phyloP scores from a whole-genome alignment of 2,797 vertebrate genomes.

The Taeniopygia guttata region DNA sequence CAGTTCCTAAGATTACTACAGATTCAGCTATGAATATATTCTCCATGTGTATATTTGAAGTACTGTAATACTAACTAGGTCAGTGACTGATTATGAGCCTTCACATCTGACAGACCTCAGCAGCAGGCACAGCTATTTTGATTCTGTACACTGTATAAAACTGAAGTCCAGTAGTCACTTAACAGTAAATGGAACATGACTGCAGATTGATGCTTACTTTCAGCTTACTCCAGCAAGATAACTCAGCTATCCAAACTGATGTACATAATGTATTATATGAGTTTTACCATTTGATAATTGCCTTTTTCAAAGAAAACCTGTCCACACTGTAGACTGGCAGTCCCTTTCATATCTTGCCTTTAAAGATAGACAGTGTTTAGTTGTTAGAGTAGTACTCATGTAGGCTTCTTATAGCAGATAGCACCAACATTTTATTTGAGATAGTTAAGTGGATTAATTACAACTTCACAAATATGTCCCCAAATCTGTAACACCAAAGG shows the following conservation, averaged over 20 bases:
- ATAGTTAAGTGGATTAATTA: constrained; percentile 52
- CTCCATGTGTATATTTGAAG: constrained; percentile 42
- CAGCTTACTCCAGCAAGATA: constrained; percentile 59
- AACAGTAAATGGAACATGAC: constrained; percentile 37
- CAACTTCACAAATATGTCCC: constrained; percentile 46
- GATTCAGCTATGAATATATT: constrained; percentile 18
- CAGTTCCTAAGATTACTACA: neutral
- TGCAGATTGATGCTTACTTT: constrained; percentile 48
- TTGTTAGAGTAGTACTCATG: constrained; percentile 48
- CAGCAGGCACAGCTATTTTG: constrained; percentile 48
- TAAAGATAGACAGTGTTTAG: constrained; percentile 47
- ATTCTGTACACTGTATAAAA: constrained; percentile 22
- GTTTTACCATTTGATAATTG: constrained; percentile 74
- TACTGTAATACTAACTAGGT: constrained; percentile 50
- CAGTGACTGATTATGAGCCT: constrained; percentile 28
- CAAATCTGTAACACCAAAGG: constrained; percentile 60
- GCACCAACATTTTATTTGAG: constrained; percentile 35
- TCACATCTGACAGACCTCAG: constrained; percentile 54
- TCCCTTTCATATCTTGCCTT: constrained; percentile 60
- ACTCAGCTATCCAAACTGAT: constrained; percentile 66
- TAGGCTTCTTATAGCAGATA: constrained; percentile 57
- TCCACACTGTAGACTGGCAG: constrained; percentile 54
- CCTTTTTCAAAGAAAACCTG: constrained; percentile 71
- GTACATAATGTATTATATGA: constrained; percentile 75
- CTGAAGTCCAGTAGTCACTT: constrained; percentile 29